A percentile compares a stretch with the other conserved stretches of the same genome.
phyloP scores from a whole-genome alignment of 2,113 vertebrate genomes.

The mouse (Mus musculus) region DNA sequence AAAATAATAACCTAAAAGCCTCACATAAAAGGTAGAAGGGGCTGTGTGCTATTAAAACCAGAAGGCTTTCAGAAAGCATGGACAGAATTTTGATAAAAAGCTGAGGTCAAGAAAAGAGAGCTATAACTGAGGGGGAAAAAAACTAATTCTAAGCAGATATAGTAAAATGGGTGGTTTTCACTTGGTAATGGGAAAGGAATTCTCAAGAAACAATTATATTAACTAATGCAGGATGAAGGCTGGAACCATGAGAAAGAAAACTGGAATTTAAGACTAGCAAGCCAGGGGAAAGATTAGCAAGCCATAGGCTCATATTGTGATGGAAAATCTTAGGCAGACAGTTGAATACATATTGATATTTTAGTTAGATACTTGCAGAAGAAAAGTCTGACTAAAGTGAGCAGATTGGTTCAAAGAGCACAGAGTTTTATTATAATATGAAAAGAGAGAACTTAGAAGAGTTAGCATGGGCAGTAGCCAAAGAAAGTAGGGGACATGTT shows the following conservation, averaged over 20 bases:
- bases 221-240: not conserved
- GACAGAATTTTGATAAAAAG: not conserved
- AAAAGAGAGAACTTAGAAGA: not conserved
- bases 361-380: not conserved
- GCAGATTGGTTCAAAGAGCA: not conserved
- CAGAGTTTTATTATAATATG: not conserved
- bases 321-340: not conserved
- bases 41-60: not conserved
- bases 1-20: conserved; percentile 30
- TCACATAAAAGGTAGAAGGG: not conserved
- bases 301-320: not conserved
- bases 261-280: not conserved
- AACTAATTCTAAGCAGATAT: conserved; percentile 40
- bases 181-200: not conserved
- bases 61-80: not conserved
- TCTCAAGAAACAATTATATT: not conserved
- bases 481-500: not conserved
- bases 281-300: not conserved
- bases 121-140: not conserved
- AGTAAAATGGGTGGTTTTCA: not conserved
- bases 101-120: not conserved
- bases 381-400: conserved; percentile 15
- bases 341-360: not conserved
- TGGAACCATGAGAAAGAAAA: not conserved
- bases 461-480: not conserved